phyloP scores from a whole-genome alignment of 2,113 vertebrate species.

The Craseonycteris thonglongyai region DNA sequence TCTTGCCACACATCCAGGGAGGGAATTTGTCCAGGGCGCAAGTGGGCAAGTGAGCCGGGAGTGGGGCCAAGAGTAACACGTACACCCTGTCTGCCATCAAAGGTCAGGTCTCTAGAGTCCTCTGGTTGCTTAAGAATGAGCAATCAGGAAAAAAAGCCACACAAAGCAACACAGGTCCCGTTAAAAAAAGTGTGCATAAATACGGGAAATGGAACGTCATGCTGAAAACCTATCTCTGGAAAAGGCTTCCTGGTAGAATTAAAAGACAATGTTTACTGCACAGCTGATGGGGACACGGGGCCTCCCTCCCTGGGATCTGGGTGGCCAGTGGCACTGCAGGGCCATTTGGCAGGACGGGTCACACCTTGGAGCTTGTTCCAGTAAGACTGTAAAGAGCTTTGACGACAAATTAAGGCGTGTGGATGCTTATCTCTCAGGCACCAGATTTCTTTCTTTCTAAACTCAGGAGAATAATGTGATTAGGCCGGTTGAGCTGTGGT shows the following conservation, averaged over 20 bases:
- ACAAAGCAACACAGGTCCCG: background rate
- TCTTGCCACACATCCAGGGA: background rate
- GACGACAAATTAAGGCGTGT: background rate
- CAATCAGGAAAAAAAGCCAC: background rate
- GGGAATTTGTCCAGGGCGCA: background rate
- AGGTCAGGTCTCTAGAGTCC: background rate
- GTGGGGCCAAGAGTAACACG: background rate
- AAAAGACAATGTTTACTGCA: background rate
- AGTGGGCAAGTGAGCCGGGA: background rate
- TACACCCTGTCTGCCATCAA: constrained; percentile 5
- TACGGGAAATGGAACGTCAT: background rate
- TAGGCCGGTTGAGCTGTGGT: background rate
- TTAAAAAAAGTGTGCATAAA: background rate
- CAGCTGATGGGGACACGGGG: background rate
- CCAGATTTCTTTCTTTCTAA: background rate
- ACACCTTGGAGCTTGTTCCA: background rate
- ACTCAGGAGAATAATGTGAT: background rate
- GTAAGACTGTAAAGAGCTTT: background rate
- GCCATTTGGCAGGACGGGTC: background rate
- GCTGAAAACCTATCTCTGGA: background rate
- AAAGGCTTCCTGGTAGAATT: background rate
- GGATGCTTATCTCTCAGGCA: background rate
- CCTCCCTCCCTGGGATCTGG: background rate
- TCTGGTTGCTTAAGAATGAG: background rate
- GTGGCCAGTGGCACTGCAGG: accelerated